Conservation (phyloP, 1,140 invertebrate genomes). For the Drosophila elegans region DNA sequence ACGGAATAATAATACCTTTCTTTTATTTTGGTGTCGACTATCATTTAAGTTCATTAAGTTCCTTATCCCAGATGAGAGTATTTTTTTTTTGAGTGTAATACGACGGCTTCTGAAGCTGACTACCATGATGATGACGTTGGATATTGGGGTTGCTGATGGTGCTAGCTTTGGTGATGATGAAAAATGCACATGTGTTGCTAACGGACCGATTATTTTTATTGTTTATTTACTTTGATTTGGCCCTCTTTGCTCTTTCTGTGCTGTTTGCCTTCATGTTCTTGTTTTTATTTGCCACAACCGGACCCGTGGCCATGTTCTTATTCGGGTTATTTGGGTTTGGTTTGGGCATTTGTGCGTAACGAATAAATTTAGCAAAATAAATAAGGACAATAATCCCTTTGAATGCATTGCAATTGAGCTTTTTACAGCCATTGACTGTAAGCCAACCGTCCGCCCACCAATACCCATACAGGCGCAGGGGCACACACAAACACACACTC, state of each 20-base stretch:
- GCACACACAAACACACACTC: neutral
- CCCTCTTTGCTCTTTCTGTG: slow-evolving; percentile 49
- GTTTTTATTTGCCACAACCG: slow-evolving; percentile 63
- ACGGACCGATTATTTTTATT: slow-evolving; percentile 82
- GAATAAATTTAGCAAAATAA: slow-evolving; percentile 84
- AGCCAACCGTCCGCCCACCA: neutral
- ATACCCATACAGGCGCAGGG: neutral
- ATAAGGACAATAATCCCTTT: slow-evolving; percentile 83
- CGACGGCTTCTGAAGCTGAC: slow-evolving; percentile 30
- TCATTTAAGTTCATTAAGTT: too few relatives aligned
- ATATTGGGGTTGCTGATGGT: slow-evolving; percentile 19
- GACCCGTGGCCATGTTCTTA: slow-evolving; percentile 17
- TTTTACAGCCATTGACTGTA: slow-evolving; percentile 74
- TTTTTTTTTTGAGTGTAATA: slow-evolving; percentile 6
- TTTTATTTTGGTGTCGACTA: too few relatives aligned
- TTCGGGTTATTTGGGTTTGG: slow-evolving; percentile 29
- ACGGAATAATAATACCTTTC: too few relatives aligned
- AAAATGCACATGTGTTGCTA: slow-evolving; percentile 80
- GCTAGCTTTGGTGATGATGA: slow-evolving; percentile 66
- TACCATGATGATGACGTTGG: slow-evolving; percentile 58
- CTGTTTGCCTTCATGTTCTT: slow-evolving; percentile 66
- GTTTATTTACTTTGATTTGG: slow-evolving; percentile 82
- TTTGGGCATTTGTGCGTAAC: slow-evolving; percentile 80
- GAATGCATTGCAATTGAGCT: slow-evolving; percentile 82
- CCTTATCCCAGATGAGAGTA: neutral